These are phyloP conservation scores for Strigamia crassipes DNA, from an alignment of 2,888 invertebrate species.

Conservation along the genomic window DNA sequence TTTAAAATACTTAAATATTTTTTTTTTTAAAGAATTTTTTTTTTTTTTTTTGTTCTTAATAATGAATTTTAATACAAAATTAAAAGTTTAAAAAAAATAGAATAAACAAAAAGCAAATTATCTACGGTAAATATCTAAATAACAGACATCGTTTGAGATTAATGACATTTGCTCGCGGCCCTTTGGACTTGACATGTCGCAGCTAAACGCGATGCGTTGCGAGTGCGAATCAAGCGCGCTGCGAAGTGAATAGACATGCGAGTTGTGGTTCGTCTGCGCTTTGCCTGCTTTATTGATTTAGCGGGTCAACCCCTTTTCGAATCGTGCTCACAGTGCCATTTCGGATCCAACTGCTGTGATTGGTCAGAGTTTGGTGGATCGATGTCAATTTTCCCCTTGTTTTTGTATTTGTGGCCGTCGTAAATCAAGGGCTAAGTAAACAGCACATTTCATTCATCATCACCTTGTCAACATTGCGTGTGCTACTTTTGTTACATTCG, in stretches of 20 bases:
- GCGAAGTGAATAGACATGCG: not conserved
- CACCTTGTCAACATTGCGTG: conserved; percentile 42
- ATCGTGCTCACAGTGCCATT: conserved; percentile 23
- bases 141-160: not conserved
- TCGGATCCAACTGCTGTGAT: not conserved
- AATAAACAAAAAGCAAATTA: too few relatives aligned
- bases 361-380: conserved; percentile 37
- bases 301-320: conserved; percentile 25
- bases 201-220: not conserved
- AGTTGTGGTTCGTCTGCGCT: conserved; percentile 31
- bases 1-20: too few relatives aligned
- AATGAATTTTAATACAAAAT: too few relatives aligned
- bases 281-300: conserved; percentile 8
- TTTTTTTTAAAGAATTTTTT: too few relatives aligned
- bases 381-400: conserved; percentile 38
- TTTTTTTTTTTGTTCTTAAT: not conserved
- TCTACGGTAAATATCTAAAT: not conserved
- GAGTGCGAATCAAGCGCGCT: not conserved
- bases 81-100: too few relatives aligned
- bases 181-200: conserved; percentile 7
- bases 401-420: conserved; percentile 32
- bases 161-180: not conserved
- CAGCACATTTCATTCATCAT: conserved; percentile 40
- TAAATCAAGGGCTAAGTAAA: conserved; percentile 40
- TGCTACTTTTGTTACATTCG: conserved; percentile 27